Evolutionary conservation across 2,888 invertebrate genomes (phyloP).

Genomic region (Notodonta ziczac): DNA sequence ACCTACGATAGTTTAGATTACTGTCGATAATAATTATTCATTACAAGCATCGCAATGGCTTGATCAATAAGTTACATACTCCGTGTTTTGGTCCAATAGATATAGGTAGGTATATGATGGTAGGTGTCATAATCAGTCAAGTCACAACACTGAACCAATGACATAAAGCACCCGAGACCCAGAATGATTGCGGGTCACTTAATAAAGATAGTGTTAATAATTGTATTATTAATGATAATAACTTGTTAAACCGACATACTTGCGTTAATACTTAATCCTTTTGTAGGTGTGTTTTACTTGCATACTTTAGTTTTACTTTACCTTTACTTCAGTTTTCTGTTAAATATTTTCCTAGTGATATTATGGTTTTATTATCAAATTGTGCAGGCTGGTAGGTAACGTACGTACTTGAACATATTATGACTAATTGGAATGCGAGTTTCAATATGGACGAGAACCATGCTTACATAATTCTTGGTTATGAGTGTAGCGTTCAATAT

Average conservation of each 20-base stretch:
- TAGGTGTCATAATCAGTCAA: slow-evolving; percentile 39
- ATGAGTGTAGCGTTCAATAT: too few species aligned
- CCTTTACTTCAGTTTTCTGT: too few species aligned
- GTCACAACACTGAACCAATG: slow-evolving; percentile 55
- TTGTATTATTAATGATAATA: slow-evolving; percentile 57
- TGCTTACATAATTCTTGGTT: too few species aligned
- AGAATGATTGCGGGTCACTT: slow-evolving; percentile 64
- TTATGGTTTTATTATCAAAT: too few species aligned
- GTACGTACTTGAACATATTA: too few species aligned
- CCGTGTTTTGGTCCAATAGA: slow-evolving; percentile 1
- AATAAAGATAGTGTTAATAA: slow-evolving; percentile 61
- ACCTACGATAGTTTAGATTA: too few species aligned
- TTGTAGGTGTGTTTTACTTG: slow-evolving; percentile 12
- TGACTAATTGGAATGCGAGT: too few species aligned
- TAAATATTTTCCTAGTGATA: too few species aligned
- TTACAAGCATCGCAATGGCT: not conserved
- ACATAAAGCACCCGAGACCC: slow-evolving; percentile 59
- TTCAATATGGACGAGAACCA: too few species aligned
- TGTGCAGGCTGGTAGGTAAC: too few species aligned
- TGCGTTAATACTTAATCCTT: slow-evolving; percentile 50
- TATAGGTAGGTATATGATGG: not conserved
- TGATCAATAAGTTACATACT: not conserved
- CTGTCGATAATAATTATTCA: too few species aligned
- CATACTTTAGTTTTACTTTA: too few species aligned
- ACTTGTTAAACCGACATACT: slow-evolving; percentile 50